A percentile compares a stretch with the other conserved stretches of the same genome.
Conservation (phyloP, 1,140 invertebrate species). For the Drosophila rhopaloa region DNA sequence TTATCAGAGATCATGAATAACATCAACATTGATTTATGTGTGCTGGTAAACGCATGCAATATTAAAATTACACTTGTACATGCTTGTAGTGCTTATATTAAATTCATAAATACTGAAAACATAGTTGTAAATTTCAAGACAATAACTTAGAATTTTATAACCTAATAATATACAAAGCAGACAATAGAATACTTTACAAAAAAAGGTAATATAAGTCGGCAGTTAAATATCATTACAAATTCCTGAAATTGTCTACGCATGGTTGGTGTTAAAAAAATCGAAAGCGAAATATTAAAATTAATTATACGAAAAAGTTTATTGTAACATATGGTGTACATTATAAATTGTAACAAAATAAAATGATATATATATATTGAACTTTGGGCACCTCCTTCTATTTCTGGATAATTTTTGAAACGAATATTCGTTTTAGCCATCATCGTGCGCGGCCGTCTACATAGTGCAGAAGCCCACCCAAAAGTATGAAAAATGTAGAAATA, state of each 20-base stretch:
- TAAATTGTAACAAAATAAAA: conserved; percentile 36
- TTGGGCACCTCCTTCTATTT: too few species aligned
- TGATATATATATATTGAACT: conserved; percentile 11
- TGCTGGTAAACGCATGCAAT: not conserved
- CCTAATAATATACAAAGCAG: conserved; percentile 7
- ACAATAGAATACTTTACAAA: conserved; percentile 16
- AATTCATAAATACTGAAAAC: conserved; percentile 15
- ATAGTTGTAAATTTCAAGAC: conserved; percentile 54
- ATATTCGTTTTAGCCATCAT: too few species aligned
- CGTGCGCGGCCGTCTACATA: too few species aligned
- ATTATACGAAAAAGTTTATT: conserved; percentile 47
- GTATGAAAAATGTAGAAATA: too few species aligned
- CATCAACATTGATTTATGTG: not conserved
- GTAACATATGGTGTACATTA: conserved; percentile 54
- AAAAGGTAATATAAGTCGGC: conserved; percentile 1
- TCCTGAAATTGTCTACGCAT: conserved; percentile 64
- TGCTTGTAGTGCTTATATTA: conserved; percentile 34
- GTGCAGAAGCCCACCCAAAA: too few species aligned
- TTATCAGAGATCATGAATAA: not conserved
- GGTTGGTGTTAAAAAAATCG: conserved; percentile 58
- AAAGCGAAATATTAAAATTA: conserved; percentile 21
- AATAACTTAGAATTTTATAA: conserved; percentile 47
- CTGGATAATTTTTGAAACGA: not conserved
- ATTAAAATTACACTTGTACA: conserved; percentile 1
- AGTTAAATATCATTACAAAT: conserved; percentile 3